Evolutionary conservation across 2,113 vertebrate species (phyloP).

Genomic region (Edolisoma coerulescens): DNA sequence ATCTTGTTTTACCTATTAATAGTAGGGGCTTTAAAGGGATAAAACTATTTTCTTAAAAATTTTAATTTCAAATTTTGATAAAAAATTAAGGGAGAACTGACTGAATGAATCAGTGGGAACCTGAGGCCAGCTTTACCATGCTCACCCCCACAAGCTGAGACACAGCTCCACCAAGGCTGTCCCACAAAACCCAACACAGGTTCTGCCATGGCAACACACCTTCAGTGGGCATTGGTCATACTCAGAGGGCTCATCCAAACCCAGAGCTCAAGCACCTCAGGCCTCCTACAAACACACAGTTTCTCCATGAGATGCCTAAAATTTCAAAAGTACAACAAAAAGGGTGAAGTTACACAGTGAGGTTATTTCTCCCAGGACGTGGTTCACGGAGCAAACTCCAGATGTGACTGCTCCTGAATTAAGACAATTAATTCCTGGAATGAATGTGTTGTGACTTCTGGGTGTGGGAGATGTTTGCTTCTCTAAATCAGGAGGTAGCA

Average conservation of each 20-base stretch:
- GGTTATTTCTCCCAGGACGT: not conserved
- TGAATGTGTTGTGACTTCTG: not conserved
- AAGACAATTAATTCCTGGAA: not conserved
- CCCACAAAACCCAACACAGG: not conserved
- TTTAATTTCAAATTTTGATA: not conserved
- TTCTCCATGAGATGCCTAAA: not conserved
- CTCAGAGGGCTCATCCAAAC: not conserved
- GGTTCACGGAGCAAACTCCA: not conserved
- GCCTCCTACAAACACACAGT: not conserved
- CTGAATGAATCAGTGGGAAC: not conserved
- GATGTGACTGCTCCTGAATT: not conserved
- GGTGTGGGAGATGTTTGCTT: not conserved
- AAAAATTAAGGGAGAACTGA: not conserved
- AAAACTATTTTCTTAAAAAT: not conserved
- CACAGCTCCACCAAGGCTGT: not conserved
- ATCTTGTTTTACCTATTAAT: not conserved
- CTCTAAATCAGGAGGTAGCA: not conserved
- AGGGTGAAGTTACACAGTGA: not conserved
- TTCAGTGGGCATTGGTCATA: not conserved
- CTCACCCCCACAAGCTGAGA: not conserved
- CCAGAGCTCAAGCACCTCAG: not conserved
- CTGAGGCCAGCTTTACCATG: too few relatives aligned
- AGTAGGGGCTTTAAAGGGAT: not conserved
- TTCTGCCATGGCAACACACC: not conserved
- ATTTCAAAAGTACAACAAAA: not conserved